A percentile compares a stretch with the other conserved stretches of the same genome.
These are phyloP conservation scores for Aleiodes sp. DNA, from an alignment of 1,140 invertebrate genomes.

Conservation along the genomic window DNA sequence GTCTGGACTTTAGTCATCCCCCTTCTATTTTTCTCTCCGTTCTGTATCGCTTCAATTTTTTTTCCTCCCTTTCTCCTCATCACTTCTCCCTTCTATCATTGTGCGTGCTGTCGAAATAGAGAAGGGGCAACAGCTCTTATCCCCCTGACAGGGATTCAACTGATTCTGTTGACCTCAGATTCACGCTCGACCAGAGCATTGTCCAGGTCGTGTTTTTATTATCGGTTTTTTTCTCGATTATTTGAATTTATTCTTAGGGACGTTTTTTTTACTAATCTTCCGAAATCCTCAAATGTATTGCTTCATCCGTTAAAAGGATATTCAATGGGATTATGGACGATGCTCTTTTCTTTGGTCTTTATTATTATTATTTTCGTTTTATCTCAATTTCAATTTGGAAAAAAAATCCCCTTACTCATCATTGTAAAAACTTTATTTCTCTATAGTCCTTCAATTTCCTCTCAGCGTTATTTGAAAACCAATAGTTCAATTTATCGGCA, in stretches of 20 bases:
- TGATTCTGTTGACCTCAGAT: background rate
- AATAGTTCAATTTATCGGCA: background rate
- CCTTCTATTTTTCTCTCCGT: background rate
- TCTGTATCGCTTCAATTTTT: background rate
- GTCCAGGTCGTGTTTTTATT: background rate
- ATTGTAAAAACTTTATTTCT: too few relatives aligned
- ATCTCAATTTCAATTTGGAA: background rate
- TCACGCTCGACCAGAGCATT: background rate
- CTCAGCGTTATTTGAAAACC: background rate
- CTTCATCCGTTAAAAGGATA: too few relatives aligned
- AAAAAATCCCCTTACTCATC: background rate
- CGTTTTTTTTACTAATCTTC: background rate
- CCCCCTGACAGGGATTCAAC: background rate
- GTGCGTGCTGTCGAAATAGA: background rate
- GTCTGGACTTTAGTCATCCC: slow-evolving; percentile 28
- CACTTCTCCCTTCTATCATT: background rate
- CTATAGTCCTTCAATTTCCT: background rate
- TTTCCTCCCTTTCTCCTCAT: slow-evolving; percentile 14
- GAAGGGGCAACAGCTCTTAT: background rate
- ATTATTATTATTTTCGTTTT: too few relatives aligned
- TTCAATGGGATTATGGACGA: too few relatives aligned
- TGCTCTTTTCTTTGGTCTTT: too few relatives aligned
- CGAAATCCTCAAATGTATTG: background rate
- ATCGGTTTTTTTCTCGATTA: background rate
- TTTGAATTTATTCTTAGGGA: background rate